phyloP scores from a whole-genome alignment of 2,888 invertebrate species.

The Tachystola acroxantha region DNA sequence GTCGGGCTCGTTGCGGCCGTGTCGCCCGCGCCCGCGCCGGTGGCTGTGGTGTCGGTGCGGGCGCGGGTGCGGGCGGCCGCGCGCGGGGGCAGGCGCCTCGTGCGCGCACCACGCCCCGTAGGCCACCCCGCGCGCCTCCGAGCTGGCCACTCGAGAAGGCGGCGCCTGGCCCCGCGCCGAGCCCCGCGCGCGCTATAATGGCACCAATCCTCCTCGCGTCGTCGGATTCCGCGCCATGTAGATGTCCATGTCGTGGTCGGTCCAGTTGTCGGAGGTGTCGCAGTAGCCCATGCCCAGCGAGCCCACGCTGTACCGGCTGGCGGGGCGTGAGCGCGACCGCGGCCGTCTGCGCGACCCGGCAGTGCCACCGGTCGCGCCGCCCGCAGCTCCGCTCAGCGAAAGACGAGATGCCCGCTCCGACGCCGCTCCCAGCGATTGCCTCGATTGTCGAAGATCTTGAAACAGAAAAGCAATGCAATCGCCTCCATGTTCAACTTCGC shows the following conservation, averaged over 20 bases:
- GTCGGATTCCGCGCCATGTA: slow-evolving; percentile 96
- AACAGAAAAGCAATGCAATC: too few species aligned
- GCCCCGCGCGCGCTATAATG: slow-evolving; percentile 79
- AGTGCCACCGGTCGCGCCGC: slow-evolving; percentile 80
- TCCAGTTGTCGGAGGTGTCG: slow-evolving; percentile 95
- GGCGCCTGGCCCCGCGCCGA: slow-evolving; percentile 31
- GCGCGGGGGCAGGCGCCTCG: neutral
- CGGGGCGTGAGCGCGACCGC: slow-evolving; percentile 88
- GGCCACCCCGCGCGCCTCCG: slow-evolving; percentile 5
- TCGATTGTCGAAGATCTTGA: slow-evolving; percentile 90
- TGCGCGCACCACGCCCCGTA: slow-evolving; percentile 5
- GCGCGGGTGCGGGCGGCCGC: neutral
- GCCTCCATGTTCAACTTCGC: too few species aligned
- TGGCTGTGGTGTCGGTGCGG: slow-evolving; percentile 13
- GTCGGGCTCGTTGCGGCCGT: neutral
- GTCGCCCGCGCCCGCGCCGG: slow-evolving; percentile 10
- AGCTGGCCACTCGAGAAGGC: slow-evolving; percentile 29
- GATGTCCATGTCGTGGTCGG: slow-evolving; percentile 97
- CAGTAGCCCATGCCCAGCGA: slow-evolving; percentile 92
- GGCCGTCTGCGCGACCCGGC: slow-evolving; percentile 84
- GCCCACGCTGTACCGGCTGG: slow-evolving; percentile 88
- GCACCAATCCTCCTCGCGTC: slow-evolving; percentile 89
- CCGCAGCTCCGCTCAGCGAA: slow-evolving; percentile 82
- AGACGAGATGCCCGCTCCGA: slow-evolving; percentile 89
- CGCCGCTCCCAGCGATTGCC: slow-evolving; percentile 89